Conservation (phyloP, 2,888 invertebrate species). For the Seira musarum region DNA sequence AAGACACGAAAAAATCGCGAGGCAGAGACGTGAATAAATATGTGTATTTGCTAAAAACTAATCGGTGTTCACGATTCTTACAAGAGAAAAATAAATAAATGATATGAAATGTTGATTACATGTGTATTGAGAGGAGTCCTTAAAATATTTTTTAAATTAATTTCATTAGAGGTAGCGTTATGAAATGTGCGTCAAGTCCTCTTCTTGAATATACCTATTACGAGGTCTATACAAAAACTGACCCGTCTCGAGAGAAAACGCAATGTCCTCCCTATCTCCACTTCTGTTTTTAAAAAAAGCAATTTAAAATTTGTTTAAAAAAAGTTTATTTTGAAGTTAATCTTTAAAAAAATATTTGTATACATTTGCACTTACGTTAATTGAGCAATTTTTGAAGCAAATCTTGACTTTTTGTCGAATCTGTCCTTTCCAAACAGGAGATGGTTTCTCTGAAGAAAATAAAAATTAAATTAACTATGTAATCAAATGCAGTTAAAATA, state of each 20-base stretch:
- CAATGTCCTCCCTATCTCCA: conserved; percentile 38
- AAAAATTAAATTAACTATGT: too few species aligned
- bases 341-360: background rate
- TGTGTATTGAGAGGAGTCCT: too few species aligned
- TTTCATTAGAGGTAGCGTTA: too few species aligned
- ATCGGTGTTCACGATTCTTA: too few species aligned
- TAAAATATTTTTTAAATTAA: too few species aligned
- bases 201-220: conserved; percentile 39
- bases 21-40: too few species aligned
- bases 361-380: conserved; percentile 36
- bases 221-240: conserved; percentile 41
- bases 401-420: conserved; percentile 29
- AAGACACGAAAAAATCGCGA: too few species aligned
- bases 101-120: too few species aligned
- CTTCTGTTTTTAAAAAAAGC: background rate
- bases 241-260: conserved; percentile 43
- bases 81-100: too few species aligned
- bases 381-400: conserved; percentile 50
- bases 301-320: background rate
- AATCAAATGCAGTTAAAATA: background rate
- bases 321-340: background rate
- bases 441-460: conserved; percentile 59
- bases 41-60: too few species aligned
- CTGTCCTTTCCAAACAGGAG: conserved; percentile 56
- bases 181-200: conserved; percentile 40